These are phyloP conservation scores for Polia nebulosa DNA, from an alignment of 2,888 invertebrate genomes.

Conservation along the genomic window DNA sequence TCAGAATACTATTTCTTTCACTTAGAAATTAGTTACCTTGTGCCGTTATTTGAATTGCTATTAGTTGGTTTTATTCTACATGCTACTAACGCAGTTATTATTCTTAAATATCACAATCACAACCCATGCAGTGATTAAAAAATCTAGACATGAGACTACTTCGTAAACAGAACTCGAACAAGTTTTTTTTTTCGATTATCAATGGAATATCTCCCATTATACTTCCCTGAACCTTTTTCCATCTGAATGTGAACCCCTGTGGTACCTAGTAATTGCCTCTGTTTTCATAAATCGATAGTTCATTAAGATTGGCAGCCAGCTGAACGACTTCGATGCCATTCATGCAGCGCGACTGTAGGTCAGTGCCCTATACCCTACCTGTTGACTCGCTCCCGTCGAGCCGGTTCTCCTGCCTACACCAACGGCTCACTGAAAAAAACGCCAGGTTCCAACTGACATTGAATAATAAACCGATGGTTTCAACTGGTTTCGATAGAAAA, in stretches of 20 bases:
- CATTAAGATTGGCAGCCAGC: conserved; percentile 74
- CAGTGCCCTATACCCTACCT: conserved; percentile 89
- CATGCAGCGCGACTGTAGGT: conserved; percentile 86
- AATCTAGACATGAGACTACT: conserved; percentile 7
- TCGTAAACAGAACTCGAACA: conserved; percentile 47
- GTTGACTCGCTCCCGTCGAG: conserved; percentile 84
- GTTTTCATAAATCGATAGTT: conserved; percentile 67
- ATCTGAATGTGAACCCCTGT: neutral
- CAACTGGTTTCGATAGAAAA: conserved; percentile 53
- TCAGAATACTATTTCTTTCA: conserved; percentile 72
- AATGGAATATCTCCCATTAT: neutral
- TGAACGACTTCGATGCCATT: conserved; percentile 81
- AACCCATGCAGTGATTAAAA: conserved; percentile 14
- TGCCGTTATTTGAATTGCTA: conserved; percentile 65
- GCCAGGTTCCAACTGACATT: conserved; percentile 77
- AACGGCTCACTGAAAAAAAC: conserved; percentile 73
- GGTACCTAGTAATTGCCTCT: conserved; percentile 29
- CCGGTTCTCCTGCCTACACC: conserved; percentile 85
- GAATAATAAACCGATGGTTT: conserved; percentile 63
- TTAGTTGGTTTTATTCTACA: conserved; percentile 58
- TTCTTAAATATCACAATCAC: conserved; percentile 13
- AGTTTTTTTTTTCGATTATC: conserved; percentile 22
- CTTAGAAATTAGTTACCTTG: conserved; percentile 61
- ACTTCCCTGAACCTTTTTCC: neutral
- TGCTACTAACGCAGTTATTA: conserved; percentile 43